Conservation (phyloP, 92 coral and sea anemone genomes). For the Actinernus sp. region DNA sequence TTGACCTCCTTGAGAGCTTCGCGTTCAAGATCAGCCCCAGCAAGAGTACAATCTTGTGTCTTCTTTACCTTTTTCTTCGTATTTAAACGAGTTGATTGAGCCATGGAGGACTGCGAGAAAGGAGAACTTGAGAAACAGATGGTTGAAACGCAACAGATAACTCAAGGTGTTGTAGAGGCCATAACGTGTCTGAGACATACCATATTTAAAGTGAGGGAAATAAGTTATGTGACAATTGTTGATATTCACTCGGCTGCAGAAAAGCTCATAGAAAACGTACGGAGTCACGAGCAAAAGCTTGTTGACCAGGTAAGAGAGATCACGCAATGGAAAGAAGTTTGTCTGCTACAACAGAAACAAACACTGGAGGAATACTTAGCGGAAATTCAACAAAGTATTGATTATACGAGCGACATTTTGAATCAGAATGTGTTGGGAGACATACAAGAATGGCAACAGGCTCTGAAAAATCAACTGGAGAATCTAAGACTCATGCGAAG, state of each 20-base stretch:
- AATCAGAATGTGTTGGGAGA: not conserved
- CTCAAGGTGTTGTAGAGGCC: slow-evolving; percentile 2
- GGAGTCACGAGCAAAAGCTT: slow-evolving; percentile 16
- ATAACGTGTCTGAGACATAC: slow-evolving; percentile 1
- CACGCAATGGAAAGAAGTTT: slow-evolving; percentile 4
- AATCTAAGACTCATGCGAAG: not conserved
- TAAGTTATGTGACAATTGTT: slow-evolving; percentile 17
- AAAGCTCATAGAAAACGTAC: slow-evolving; percentile 8
- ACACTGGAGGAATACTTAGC: slow-evolving; percentile 5
- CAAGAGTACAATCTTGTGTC: too few relatives aligned
- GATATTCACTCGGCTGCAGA: slow-evolving; percentile 33
- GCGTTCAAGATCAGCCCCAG: too few relatives aligned
- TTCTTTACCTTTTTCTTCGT: too few relatives aligned
- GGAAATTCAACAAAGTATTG: slow-evolving; percentile 25
- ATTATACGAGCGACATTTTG: slow-evolving; percentile 25
- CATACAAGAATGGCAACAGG: slow-evolving; percentile 21
- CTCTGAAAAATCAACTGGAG: slow-evolving; percentile 8
- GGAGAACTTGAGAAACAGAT: slow-evolving; percentile 5
- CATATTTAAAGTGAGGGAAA: slow-evolving; percentile 4
- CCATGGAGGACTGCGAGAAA: too few relatives aligned
- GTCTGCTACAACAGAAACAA: slow-evolving; percentile 12
- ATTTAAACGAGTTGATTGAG: too few relatives aligned
- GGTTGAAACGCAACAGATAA: not conserved
- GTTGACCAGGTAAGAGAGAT: slow-evolving; percentile 13
- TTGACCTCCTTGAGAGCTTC: too few relatives aligned